Conservation (phyloP, 2,113 vertebrate species). For the Athene cunicularia region DNA sequence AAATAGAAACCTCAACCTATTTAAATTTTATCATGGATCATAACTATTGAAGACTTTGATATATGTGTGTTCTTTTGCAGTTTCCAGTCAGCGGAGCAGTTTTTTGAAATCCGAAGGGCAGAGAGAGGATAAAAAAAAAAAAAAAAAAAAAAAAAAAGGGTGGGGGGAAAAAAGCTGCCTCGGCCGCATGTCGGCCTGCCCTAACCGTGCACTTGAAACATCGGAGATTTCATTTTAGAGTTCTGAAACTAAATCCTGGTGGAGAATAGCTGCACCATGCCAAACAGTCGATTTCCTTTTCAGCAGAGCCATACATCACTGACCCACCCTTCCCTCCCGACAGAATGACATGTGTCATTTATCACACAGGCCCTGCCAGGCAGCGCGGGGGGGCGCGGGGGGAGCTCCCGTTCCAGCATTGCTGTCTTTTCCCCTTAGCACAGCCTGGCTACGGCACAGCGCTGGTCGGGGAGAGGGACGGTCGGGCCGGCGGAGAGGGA, state of each 20-base stretch:
- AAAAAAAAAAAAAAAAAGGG: accelerated
- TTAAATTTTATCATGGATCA: conserved; percentile 74
- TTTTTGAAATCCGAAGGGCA: conserved; percentile 67
- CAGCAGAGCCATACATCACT: conserved; percentile 93
- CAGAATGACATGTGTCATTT: conserved; percentile 99
- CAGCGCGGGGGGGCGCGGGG: conserved; percentile 67
- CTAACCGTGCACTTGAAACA: conserved; percentile 83
- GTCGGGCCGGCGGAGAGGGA: not conserved
- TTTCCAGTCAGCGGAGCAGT: conserved; percentile 60
- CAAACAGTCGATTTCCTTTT: conserved; percentile 99
- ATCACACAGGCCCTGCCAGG: conserved; percentile 91
- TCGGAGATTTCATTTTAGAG: conserved; percentile 89
- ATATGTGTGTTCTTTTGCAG: conserved; percentile 72
- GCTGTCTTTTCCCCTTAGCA: conserved; percentile 67
- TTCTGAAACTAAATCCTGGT: conserved; percentile 83
- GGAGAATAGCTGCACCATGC: conserved; percentile 84
- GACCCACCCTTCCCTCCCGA: conserved; percentile 96
- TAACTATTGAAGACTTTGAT: conserved; percentile 84
- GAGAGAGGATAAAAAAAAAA: conserved; percentile 63
- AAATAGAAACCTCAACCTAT: conserved; percentile 71
- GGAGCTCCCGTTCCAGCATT: conserved; percentile 53
- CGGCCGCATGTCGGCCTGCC: conserved; percentile 73
- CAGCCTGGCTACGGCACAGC: conserved; percentile 40
- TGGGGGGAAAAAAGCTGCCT: not conserved
- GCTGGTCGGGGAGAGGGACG: not conserved